These are phyloP conservation scores for Lasiurus cinereus DNA, from an alignment of 2,113 vertebrate genomes.

Conservation along the genomic window DNA sequence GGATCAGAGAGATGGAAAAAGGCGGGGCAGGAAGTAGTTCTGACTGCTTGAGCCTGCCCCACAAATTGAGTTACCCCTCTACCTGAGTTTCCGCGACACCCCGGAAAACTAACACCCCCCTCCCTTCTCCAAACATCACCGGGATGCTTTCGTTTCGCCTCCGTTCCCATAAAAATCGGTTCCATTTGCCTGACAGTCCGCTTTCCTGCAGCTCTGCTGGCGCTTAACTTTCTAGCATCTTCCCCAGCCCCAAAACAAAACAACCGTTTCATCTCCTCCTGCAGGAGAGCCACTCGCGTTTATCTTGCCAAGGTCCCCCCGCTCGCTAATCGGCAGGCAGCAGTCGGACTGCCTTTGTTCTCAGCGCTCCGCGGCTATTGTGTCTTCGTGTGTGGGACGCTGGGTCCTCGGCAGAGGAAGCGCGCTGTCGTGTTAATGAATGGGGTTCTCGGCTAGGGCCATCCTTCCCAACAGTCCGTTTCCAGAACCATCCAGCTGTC, in stretches of 20 bases:
- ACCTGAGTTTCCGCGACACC: neutral
- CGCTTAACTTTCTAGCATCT: slow-evolving; percentile 75
- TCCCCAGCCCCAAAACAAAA: slow-evolving; percentile 76
- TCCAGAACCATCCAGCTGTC: slow-evolving; percentile 62
- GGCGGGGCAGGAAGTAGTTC: neutral
- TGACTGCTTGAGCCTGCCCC: neutral
- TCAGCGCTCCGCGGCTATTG: slow-evolving; percentile 15
- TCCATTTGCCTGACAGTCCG: slow-evolving; percentile 78
- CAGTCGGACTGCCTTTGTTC: slow-evolving; percentile 63
- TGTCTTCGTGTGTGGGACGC: neutral
- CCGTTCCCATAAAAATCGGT: slow-evolving; percentile 75
- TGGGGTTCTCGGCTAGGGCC: slow-evolving; percentile 34
- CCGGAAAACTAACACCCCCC: neutral
- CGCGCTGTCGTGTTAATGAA: slow-evolving; percentile 75
- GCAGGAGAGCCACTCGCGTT: slow-evolving; percentile 72
- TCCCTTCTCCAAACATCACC: slow-evolving; percentile 4
- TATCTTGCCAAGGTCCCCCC: slow-evolving; percentile 65
- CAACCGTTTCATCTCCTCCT: slow-evolving; percentile 75
- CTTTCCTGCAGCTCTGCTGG: slow-evolving; percentile 80
- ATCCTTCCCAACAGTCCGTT: slow-evolving; percentile 39
- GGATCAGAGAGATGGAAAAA: neutral
- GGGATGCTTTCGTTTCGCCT: slow-evolving; percentile 55
- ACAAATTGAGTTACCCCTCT: too few relatives aligned
- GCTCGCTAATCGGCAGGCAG: slow-evolving; percentile 60
- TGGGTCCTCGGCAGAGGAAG: slow-evolving; percentile 43